Percentiles rank a stretch among this genome's conserved stretches.
Evolutionary conservation across 2,113 vertebrate species (phyloP).

Genomic region (Chloropsis hardwickii): DNA sequence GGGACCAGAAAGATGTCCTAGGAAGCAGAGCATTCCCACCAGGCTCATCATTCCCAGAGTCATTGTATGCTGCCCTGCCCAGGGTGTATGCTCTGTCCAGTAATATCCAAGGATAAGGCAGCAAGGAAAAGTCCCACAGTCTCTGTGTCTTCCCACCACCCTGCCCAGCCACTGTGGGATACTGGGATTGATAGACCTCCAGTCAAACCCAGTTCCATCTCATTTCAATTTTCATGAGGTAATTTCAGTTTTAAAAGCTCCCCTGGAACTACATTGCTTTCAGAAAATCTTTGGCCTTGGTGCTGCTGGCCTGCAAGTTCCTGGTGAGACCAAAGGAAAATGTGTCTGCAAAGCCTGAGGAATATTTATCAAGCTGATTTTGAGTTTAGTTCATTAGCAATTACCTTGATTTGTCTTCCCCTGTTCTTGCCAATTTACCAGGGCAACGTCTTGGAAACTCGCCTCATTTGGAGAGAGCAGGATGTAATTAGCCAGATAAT

Average conservation of each 20-base stretch:
- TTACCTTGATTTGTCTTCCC: conserved; percentile 35
- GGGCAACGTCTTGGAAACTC: neutral
- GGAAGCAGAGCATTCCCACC: neutral
- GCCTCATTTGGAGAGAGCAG: conserved; percentile 26
- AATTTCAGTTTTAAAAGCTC: neutral
- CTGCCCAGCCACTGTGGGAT: neutral
- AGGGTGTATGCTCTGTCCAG: neutral
- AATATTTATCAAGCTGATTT: conserved; percentile 24
- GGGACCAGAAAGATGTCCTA: neutral
- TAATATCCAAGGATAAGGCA: neutral
- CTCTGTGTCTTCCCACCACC: neutral
- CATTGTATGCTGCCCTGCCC: neutral
- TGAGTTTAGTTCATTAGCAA: conserved; percentile 28
- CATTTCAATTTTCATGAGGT: neutral
- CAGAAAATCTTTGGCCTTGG: neutral
- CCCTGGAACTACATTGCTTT: neutral
- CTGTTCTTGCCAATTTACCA: conserved; percentile 36
- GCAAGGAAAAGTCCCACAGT: neutral
- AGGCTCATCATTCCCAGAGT: neutral
- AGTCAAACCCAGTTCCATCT: neutral
- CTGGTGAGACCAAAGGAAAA: neutral
- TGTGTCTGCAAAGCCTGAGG: neutral
- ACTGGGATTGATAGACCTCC: neutral
- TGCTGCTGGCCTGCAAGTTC: neutral
- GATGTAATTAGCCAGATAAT: conserved; percentile 64